Conservation (phyloP, 2,888 invertebrate genomes). For the Dynastes maya region DNA sequence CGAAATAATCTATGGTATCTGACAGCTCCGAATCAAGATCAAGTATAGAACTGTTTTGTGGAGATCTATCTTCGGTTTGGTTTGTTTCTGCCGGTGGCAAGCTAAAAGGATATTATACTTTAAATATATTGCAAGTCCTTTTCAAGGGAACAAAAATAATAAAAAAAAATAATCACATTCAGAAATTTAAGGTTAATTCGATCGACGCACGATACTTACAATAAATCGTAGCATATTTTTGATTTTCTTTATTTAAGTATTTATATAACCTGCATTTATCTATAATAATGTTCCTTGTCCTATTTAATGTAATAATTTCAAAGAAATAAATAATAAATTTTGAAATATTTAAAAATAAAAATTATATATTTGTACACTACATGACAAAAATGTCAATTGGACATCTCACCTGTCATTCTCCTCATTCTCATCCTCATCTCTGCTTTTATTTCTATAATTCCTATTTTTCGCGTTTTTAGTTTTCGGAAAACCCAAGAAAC, state of each 20-base stretch:
- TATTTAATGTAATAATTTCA: neutral
- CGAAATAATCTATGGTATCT: slow-evolving; percentile 49
- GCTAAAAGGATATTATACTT: slow-evolving; percentile 7
- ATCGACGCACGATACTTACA: too few species aligned
- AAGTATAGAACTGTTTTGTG: slow-evolving; percentile 35
- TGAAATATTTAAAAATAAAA: neutral
- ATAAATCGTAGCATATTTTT: neutral
- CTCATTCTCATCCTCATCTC: slow-evolving; percentile 56
- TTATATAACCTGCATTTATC: too few species aligned
- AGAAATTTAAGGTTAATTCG: too few species aligned
- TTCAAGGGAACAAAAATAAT: neutral
- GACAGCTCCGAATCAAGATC: slow-evolving; percentile 50
- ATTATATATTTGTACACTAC: neutral
- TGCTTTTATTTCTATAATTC: slow-evolving; percentile 59
- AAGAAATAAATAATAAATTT: too few species aligned
- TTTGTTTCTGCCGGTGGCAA: slow-evolving; percentile 35
- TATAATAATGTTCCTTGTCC: too few species aligned
- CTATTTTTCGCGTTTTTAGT: slow-evolving; percentile 59
- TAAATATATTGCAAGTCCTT: too few species aligned
- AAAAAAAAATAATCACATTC: neutral
- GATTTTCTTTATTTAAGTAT: neutral
- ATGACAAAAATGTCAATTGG: neutral
- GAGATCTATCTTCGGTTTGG: slow-evolving; percentile 23
- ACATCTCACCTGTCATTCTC: slow-evolving; percentile 56
- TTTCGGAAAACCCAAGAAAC: slow-evolving; percentile 57